phyloP scores from a whole-genome alignment of 2,797 vertebrate species.

The Bovichtus diacanthus region DNA sequence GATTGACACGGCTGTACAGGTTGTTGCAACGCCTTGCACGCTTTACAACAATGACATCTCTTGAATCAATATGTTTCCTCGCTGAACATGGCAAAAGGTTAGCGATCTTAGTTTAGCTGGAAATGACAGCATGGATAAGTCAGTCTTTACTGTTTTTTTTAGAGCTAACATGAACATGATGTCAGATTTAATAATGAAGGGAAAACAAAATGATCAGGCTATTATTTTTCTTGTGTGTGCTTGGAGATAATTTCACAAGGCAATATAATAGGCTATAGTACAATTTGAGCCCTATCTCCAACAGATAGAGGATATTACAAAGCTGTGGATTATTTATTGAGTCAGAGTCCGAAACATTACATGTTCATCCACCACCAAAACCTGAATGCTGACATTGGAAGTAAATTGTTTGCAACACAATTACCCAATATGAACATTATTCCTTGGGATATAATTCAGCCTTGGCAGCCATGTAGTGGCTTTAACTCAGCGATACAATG shows the following conservation, averaged over 20 bases:
- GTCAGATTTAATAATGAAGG: not conserved
- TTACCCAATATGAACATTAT: not conserved
- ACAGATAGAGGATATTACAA: not conserved
- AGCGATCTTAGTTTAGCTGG: not conserved
- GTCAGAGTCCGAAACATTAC: not conserved
- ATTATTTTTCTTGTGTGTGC: not conserved
- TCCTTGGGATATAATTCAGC: not conserved
- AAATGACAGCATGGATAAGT: not conserved
- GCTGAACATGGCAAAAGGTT: not conserved
- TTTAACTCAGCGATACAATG: not conserved
- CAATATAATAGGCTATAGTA: not conserved
- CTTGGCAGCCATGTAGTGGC: not conserved
- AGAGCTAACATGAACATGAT: not conserved
- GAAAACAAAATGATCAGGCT: not conserved
- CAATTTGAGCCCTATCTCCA: not conserved
- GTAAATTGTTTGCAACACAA: not conserved
- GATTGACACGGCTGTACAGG: not conserved
- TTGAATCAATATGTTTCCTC: not conserved
- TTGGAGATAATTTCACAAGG: not conserved
- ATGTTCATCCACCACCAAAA: not conserved
- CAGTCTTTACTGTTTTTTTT: too few species aligned
- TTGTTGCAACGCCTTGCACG: not conserved
- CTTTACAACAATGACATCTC: not conserved
- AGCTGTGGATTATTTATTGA: conserved; percentile 4
- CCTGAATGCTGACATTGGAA: not conserved